Evolutionary conservation across 2,113 vertebrate species (phyloP).

Genomic region (Nibea coibor): DNA sequence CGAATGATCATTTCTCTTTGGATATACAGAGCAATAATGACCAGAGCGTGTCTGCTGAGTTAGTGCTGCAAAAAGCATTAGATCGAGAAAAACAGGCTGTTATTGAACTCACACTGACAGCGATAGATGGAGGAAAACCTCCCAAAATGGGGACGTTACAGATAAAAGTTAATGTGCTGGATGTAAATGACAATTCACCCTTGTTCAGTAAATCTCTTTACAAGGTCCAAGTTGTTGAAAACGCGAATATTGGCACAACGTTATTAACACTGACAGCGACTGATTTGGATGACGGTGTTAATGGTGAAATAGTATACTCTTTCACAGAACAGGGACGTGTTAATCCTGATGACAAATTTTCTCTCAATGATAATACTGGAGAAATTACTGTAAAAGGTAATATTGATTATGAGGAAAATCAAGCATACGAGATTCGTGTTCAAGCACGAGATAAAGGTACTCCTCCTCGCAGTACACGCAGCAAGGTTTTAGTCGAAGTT

Average conservation of each 20-base stretch:
- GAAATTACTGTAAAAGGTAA: conserved; percentile 82
- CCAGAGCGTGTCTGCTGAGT: conserved; percentile 79
- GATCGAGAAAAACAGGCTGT: conserved; percentile 76
- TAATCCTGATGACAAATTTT: conserved; percentile 78
- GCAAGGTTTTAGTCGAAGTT: conserved; percentile 82
- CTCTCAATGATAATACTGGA: conserved; percentile 80
- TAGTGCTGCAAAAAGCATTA: conserved; percentile 80
- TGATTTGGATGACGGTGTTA: conserved; percentile 75
- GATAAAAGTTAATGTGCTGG: conserved; percentile 73
- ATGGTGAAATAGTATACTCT: conserved; percentile 73
- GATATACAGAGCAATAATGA: conserved; percentile 78
- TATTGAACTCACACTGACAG: conserved; percentile 70
- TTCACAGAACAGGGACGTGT: conserved; percentile 74
- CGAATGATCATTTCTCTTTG: conserved; percentile 81
- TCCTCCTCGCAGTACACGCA: conserved; percentile 73
- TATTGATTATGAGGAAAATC: conserved; percentile 84
- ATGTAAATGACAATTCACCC: conserved; percentile 78
- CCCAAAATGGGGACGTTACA: conserved; percentile 68
- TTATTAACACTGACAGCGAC: conserved; percentile 70
- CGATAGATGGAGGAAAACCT: conserved; percentile 79
- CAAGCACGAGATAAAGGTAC: conserved; percentile 81
- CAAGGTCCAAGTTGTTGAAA: conserved; percentile 76
- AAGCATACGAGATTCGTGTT: conserved; percentile 73
- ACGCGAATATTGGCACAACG: conserved; percentile 52
- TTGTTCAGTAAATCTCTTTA: conserved; percentile 71